Conservation (phyloP, 2,888 invertebrate species). For the Dioctria rufipes region DNA sequence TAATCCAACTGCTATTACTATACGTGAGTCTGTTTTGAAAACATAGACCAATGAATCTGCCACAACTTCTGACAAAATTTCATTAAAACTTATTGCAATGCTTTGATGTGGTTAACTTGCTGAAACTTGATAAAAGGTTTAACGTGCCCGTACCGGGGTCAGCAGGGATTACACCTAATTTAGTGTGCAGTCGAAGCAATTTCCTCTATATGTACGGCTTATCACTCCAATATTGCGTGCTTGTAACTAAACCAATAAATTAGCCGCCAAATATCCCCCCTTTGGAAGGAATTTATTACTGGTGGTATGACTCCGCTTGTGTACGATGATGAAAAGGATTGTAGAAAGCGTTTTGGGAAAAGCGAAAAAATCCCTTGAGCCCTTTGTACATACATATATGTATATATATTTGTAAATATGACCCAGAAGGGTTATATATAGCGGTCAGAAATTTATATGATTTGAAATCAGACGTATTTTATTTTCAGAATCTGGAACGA, state of each 20-base stretch:
- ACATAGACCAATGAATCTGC: neutral
- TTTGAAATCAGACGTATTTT: no score
- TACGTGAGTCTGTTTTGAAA: neutral
- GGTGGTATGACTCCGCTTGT: neutral
- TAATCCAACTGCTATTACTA: neutral
- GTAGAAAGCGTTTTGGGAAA: neutral
- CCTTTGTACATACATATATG: no score
- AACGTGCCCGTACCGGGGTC: neutral
- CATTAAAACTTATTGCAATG: conserved; percentile 5
- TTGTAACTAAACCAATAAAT: conserved; percentile 2
- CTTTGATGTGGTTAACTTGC: neutral
- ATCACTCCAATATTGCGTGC: conserved; percentile 10
- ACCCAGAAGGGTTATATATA: no score
- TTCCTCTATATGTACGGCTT: conserved; percentile 2
- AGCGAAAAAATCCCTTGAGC: neutral
- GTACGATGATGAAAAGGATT: conserved; percentile 9
- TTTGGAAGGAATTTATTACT: neutral
- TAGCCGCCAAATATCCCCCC: conserved; percentile 1
- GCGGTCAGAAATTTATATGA: no score
- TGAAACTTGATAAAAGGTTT: neutral
- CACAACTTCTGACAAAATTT: neutral
- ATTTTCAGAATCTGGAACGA: no score
- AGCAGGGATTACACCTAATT: neutral
- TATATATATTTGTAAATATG: no score
- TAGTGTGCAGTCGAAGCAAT: neutral